Percentiles rank a stretch among this genome's conserved stretches.
phyloP scores from a whole-genome alignment of 2,113 vertebrate species.

The Ictalurus furcatus region DNA sequence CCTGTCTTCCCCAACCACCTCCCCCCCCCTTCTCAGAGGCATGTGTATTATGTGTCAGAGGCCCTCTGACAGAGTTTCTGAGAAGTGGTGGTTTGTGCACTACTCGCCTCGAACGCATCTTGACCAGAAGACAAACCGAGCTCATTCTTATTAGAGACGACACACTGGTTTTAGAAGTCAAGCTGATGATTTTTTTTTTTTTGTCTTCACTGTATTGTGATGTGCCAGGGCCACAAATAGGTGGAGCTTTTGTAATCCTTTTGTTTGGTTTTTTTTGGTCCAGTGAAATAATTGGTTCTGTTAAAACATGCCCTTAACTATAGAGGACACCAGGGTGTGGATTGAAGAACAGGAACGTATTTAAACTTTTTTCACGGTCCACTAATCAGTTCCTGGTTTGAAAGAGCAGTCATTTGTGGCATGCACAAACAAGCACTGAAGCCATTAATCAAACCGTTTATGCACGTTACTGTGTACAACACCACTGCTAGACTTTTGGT shows the following conservation, averaged over 20 bases:
- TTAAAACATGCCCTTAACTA: conserved; percentile 15
- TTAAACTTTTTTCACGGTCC: background rate
- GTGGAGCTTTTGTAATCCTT: background rate
- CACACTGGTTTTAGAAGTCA: background rate
- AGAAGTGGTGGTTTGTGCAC: conserved; percentile 5
- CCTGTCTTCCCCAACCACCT: too few relatives aligned
- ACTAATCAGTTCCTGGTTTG: background rate
- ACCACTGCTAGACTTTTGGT: background rate
- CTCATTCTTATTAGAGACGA: background rate
- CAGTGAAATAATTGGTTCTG: conserved; percentile 11
- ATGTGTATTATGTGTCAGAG: conserved; percentile 28
- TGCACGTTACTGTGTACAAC: background rate
- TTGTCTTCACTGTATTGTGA: background rate
- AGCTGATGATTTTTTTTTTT: too few relatives aligned
- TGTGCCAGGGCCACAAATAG: background rate
- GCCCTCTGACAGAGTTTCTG: conserved; percentile 38
- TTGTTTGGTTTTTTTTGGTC: background rate
- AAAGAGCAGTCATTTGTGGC: background rate
- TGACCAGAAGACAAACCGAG: background rate
- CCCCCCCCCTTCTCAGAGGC: background rate
- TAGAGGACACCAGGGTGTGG: background rate
- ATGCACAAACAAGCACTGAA: background rate
- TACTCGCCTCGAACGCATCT: background rate
- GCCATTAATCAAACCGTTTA: background rate
- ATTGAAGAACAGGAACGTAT: background rate